Conservation (phyloP, 2,113 vertebrate species). For the Silurus asotus region DNA sequence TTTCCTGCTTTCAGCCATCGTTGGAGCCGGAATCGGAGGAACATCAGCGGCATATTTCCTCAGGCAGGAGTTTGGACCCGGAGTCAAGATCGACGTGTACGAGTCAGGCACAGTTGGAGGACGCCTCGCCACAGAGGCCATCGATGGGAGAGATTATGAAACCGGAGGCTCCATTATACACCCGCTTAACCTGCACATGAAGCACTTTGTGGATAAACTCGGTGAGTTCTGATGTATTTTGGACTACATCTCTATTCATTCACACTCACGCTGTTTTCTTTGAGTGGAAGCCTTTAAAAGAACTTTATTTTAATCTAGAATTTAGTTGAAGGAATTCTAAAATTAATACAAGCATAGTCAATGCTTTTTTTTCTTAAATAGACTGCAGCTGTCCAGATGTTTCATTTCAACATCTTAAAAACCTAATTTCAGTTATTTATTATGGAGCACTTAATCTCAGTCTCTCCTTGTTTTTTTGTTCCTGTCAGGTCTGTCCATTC, state of each 20-base stretch:
- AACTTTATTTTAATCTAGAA: not conserved
- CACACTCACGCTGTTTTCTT: not conserved
- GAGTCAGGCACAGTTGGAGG: conserved; percentile 81
- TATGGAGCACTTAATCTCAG: not conserved
- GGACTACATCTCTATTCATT: not conserved
- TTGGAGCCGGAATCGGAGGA: conserved; percentile 90
- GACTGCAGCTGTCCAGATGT: not conserved
- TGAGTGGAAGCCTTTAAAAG: not conserved
- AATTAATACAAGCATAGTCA: not conserved
- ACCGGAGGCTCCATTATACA: conserved; percentile 82
- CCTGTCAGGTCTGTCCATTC: conserved; percentile 73
- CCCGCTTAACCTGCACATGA: conserved; percentile 93
- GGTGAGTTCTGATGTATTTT: conserved; percentile 69
- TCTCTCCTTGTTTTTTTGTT: not conserved
- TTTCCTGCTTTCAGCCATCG: conserved; percentile 71
- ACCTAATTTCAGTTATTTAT: not conserved
- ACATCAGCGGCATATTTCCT: conserved; percentile 82
- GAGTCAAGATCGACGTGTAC: conserved; percentile 82
- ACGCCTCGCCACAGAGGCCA: conserved; percentile 75
- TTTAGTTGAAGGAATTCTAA: not conserved
- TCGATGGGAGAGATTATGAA: conserved; percentile 80
- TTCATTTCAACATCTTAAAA: not conserved
- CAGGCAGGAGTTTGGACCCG: conserved; percentile 83
- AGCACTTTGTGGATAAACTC: conserved; percentile 85
- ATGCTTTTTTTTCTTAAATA: not conserved